Base-by-base conservation (phyloP, 1,140 invertebrate species). In the Leptinotarsa lineolata region DNA sequence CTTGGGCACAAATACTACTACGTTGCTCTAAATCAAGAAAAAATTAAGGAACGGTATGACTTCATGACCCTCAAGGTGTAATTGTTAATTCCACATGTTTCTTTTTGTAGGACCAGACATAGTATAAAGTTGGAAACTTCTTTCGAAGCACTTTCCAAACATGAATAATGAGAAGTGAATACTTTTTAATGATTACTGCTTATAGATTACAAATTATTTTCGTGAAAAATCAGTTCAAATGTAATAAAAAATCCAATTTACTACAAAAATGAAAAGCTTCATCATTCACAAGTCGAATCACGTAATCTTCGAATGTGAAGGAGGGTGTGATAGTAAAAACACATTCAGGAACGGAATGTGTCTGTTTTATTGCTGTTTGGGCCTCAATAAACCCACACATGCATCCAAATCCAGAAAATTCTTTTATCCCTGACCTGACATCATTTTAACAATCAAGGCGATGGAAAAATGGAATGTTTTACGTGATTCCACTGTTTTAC, bases 301-400 rank as follows among this genome's bases (percentile, higher is more conserved):
- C 63, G 63, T 65, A 65, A 39, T 65, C 16, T 21, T 65, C n/a
- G 63, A 22, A 65, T 65, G 39, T 65, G 39, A 21, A 22, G 63
- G 24, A 24, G 63, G 63, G 21, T 13, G 63, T 6, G 63, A 16
- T 16, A 4, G 63, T 22, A 39, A 39, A 22, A 39, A 65, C 12
- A 30, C 22, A 22, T 21, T 21, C 4, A 16, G 20, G 15, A 30
- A 30, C 61, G 61, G 20, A 39, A 65, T 65, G 63, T 22, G 63
- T 22, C 39, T 65, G 63, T 24, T 65, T 65, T 65, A 65, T 65
- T 65, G 63, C 63, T 22, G 63, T 18, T 22, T 22, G 63, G 24
- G 63, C 63, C 63, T n/a, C 63, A 65, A 65, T 65, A 65, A 65
- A 65, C 63, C 39, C 22, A 30, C 63, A 21, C 63, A 24, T 6